Evolutionary conservation across 1,140 invertebrate genomes (phyloP).

Genomic region (Rhynchophorus ferrugineus): DNA sequence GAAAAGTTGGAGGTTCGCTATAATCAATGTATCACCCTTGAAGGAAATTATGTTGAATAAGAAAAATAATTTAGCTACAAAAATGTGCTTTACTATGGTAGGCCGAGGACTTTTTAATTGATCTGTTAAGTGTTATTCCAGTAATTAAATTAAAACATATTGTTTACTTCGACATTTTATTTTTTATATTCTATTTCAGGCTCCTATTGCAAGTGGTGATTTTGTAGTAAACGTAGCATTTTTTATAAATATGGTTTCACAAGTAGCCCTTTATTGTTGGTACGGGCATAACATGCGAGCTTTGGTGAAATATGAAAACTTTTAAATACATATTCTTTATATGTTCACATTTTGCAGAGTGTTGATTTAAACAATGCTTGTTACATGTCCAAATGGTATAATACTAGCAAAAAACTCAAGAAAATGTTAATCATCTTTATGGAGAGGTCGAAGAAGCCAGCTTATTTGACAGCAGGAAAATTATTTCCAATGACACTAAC

Average conservation of each 20-base stretch:
- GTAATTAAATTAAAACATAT: no score
- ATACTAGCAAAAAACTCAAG: not conserved
- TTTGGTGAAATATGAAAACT: not conserved
- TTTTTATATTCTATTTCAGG: conserved; percentile 1
- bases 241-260: not conserved
- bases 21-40: no score
- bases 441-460: conserved; percentile 9
- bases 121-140: no score
- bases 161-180: no score
- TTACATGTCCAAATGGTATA: conserved; percentile 15
- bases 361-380: not conserved
- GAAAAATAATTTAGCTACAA: no score
- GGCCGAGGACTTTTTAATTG: no score
- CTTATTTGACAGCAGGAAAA: conserved; percentile 7
- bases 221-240: not conserved
- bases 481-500: conserved; percentile 9
- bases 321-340: not conserved
- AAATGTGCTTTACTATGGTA: no score
- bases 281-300: not conserved
- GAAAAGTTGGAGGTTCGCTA: no score
- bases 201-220: not conserved
- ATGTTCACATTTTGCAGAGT: not conserved
- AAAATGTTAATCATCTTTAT: conserved; percentile 10
- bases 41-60: no score
- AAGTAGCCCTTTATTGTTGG: conserved; percentile 1